These are phyloP conservation scores for Calliphora vicina DNA, from an alignment of 1,140 invertebrate genomes.

Conservation along the genomic window DNA sequence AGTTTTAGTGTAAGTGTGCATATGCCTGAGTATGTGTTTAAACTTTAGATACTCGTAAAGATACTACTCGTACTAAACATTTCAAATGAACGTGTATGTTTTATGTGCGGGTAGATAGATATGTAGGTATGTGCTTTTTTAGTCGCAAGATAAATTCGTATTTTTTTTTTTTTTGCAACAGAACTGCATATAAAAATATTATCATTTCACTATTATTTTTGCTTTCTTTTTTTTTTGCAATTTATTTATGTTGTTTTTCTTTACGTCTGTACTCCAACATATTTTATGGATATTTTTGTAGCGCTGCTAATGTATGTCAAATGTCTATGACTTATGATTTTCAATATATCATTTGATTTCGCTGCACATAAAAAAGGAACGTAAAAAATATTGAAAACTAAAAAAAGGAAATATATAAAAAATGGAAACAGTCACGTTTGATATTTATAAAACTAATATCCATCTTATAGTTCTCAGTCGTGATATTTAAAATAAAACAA, in stretches of 20 bases:
- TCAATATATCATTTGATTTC: neutral
- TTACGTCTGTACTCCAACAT: neutral
- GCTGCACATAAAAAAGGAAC: neutral
- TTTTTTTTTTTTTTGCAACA: too few relatives aligned
- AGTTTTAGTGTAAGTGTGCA: too few relatives aligned
- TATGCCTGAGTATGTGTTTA: neutral
- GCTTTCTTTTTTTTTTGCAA: neutral
- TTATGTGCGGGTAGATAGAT: neutral
- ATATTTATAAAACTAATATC: neutral
- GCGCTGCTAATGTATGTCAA: constrained; percentile 8
- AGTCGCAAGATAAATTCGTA: too few relatives aligned
- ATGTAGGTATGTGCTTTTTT: neutral
- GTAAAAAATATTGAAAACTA: neutral
- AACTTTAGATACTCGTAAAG: neutral
- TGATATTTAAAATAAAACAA: neutral
- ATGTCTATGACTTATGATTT: constrained; percentile 1
- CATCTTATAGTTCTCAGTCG: neutral
- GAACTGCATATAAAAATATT: neutral
- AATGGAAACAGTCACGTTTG: neutral
- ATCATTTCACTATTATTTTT: neutral
- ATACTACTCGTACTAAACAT: neutral
- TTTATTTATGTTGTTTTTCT: neutral
- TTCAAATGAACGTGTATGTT: neutral
- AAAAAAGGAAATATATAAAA: neutral
- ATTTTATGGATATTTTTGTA: neutral